phyloP scores from a whole-genome alignment of 2,113 vertebrate genomes.

The Oryzias javanicus region DNA sequence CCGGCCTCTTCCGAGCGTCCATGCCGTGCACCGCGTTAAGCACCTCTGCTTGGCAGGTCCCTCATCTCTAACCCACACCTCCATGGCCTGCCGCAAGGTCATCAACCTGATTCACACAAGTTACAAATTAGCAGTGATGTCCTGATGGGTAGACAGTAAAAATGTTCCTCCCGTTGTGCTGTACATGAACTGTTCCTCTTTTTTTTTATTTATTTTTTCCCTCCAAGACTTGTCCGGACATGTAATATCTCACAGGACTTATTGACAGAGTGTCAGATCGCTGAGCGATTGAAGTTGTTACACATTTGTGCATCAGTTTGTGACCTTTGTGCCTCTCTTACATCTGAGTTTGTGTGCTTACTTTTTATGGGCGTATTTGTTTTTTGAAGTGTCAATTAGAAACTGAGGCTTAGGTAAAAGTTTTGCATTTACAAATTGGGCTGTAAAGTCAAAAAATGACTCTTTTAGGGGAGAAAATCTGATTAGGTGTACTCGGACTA shows the following conservation, averaged over 20 bases:
- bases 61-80: slow-evolving; percentile 11
- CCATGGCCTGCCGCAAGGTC: slow-evolving; percentile 14
- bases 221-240: slow-evolving; percentile 51
- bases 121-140: too few relatives aligned
- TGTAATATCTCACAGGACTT: slow-evolving; percentile 36
- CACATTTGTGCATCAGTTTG: slow-evolving; percentile 8
- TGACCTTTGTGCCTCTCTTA: slow-evolving; percentile 17
- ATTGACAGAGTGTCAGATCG: slow-evolving; percentile 28
- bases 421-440: too few relatives aligned
- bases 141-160: slow-evolving; percentile 27
- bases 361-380: too few relatives aligned
- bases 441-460: too few relatives aligned
- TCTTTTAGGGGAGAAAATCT: too few relatives aligned
- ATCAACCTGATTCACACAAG: slow-evolving; percentile 15
- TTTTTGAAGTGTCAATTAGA: too few relatives aligned
- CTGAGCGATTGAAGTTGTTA: slow-evolving; percentile 14
- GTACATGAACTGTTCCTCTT: slow-evolving; percentile 37
- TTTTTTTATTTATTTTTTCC: slow-evolving; percentile 30
- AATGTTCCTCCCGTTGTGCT: slow-evolving; percentile 4
- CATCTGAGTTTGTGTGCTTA: not conserved
- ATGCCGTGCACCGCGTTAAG: slow-evolving; percentile 14
- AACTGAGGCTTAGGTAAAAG: too few relatives aligned
- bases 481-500: too few relatives aligned
- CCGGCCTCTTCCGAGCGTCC: not conserved
- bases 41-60: slow-evolving; percentile 21